A percentile compares a stretch with the other conserved stretches of the same genome.
These are phyloP conservation scores for Dyspetes luteomarginatus DNA, from an alignment of 2,888 invertebrate species.

Conservation along the genomic window DNA sequence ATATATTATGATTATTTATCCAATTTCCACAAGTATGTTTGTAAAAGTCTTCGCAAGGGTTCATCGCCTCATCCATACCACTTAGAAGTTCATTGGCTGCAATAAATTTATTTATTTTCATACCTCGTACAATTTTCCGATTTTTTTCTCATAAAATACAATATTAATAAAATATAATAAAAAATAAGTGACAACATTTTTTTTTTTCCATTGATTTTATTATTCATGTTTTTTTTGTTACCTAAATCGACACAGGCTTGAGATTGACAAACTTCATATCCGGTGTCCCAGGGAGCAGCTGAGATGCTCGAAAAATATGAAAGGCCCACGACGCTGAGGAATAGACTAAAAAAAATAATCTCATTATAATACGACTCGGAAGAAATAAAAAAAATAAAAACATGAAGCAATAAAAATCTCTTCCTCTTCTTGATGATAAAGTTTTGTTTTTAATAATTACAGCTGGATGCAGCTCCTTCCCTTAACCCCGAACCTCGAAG, in stretches of 20 bases:
- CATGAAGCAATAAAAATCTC: neutral
- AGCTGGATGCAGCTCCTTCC: neutral
- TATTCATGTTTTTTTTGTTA: neutral
- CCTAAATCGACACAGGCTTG: slow-evolving; percentile 6
- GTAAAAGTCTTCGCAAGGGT: slow-evolving; percentile 82
- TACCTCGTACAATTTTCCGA: neutral
- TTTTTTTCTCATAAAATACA: neutral
- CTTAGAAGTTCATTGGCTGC: slow-evolving; percentile 39
- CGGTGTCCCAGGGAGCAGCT: neutral
- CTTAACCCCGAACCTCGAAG: neutral
- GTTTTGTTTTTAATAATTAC: neutral
- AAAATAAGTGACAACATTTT: too few species aligned
- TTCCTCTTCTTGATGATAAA: neutral
- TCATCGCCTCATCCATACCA: slow-evolving; percentile 76
- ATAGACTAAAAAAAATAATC: neutral
- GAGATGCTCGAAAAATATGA: neutral
- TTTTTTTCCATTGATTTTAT: neutral
- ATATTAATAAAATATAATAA: neutral
- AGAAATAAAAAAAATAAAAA: neutral
- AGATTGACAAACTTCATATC: slow-evolving; percentile 11
- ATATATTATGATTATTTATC: neutral
- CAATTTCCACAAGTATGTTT: slow-evolving; percentile 80
- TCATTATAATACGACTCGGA: neutral
- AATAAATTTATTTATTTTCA: slow-evolving; percentile 1
- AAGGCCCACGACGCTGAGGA: slow-evolving; percentile 2